Evolutionary conservation across 2,797 vertebrate species (phyloP).

Genomic region (Anguilla anguilla): DNA sequence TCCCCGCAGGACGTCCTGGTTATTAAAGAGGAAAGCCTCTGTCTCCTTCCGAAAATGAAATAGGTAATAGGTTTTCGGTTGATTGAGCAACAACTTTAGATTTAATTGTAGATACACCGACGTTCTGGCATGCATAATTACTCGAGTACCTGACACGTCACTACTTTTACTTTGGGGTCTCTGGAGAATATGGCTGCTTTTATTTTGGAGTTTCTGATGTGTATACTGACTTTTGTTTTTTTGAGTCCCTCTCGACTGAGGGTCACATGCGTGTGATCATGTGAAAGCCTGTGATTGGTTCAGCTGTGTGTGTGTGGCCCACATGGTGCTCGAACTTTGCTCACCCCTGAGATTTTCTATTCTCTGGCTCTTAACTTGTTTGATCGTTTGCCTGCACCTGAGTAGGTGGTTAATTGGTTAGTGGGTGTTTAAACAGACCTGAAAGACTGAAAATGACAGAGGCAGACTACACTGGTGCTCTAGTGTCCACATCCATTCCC

Average conservation of each 20-base stretch:
- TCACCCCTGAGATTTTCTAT: background rate
- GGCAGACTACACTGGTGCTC: background rate
- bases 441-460: background rate
- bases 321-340: background rate
- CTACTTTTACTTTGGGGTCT: background rate
- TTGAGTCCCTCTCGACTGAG: background rate
- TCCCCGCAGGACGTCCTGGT: background rate
- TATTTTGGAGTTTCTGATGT: background rate
- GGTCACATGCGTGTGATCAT: background rate
- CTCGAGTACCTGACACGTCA: background rate
- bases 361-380: background rate
- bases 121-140: background rate
- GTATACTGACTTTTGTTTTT: background rate
- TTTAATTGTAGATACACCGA: background rate
- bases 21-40: background rate
- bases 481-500: background rate
- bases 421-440: slow-evolving; percentile 22
- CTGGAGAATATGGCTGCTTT: background rate
- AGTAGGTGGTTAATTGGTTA: background rate
- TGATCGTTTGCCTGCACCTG: background rate
- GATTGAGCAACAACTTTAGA: background rate
- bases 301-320: background rate
- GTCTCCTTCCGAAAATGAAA: background rate
- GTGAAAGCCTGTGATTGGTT: background rate
- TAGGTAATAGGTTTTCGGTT: background rate